Base-by-base conservation (phyloP, 2,113 vertebrate genomes). In the Podarcis cretensis region DNA sequence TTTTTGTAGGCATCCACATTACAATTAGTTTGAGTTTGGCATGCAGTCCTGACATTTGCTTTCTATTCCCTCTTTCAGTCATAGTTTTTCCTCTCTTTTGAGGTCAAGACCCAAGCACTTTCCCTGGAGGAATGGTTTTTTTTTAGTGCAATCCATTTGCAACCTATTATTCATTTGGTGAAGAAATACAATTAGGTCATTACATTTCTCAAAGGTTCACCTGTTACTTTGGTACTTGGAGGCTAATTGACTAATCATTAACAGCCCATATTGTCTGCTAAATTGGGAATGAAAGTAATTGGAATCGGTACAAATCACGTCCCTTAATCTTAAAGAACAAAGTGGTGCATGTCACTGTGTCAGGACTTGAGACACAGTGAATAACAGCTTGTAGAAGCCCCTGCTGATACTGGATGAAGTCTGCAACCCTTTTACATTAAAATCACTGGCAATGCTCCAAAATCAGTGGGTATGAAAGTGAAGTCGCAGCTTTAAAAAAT, bases 201-300 rank as follows among this genome's bases (percentile, higher is more conserved):
- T 69, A 5, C 85, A 83, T 74, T 89, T 84, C 76, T 91, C 40
- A 77, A 65, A 88, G 76, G 12, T 91, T 92, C 88, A 68, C 86
- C 59, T 63, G 73, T 88, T 90, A 65, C 73, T 77, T 66, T 66
- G 81, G 54, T 35, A 78, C 81, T 81, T 79, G 18, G 73, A 74
- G 6, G 59, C 85, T 92, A 86, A 83, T 57, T 87, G 80, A 88
- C 83, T 91, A 90, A 89, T 83, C 63, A 32, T 87, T 90, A 90
- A 68, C 59, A 83, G 35, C 87, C 14, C 48, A 86, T 87, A 83
- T 88, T 89, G 69, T 71, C 40, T 87, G 77, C 73, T 91, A 77
- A 88, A 27, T 35, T 81, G 27, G 76, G 27, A 81, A 77, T 77
- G 14, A 88, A 89, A 83, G 81, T 6, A 88, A 78, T 73, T 92